Conservation (phyloP, 53 echinoderm and acorn worm species). For the Crossaster papposus region DNA sequence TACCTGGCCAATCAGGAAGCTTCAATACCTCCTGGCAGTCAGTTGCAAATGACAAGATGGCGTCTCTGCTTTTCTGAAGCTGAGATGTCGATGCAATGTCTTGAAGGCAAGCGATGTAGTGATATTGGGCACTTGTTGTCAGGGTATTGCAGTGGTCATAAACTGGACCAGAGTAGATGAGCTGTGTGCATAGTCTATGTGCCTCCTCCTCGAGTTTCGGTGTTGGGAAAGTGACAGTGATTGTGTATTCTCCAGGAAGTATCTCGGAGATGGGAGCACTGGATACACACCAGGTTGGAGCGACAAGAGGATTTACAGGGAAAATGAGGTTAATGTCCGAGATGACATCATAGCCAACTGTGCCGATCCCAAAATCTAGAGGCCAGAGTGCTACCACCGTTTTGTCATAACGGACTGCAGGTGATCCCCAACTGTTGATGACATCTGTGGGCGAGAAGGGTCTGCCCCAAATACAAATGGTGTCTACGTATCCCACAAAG, state of each 20-base stretch:
- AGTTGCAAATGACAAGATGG: constrained; percentile 72
- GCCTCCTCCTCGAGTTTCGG: constrained; percentile 57
- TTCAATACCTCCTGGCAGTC: constrained; percentile 72
- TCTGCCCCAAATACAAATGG: constrained; percentile 58
- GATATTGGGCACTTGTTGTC: constrained; percentile 59
- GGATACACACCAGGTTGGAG: constrained; percentile 71
- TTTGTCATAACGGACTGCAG: constrained; percentile 50
- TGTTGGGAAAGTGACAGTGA: constrained; percentile 58
- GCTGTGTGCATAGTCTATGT: constrained; percentile 53
- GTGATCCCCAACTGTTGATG: constrained; percentile 65
- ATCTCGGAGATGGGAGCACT: constrained; percentile 61
- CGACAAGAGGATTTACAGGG: constrained; percentile 57
- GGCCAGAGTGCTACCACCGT: constrained; percentile 71
- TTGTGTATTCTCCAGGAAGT: constrained; percentile 30
- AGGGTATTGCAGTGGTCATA: constrained; percentile 61
- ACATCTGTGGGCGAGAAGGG: constrained; percentile 72
- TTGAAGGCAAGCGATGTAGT: constrained; percentile 74
- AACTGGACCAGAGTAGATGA: constrained; percentile 68
- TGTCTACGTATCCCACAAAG: constrained; percentile 65
- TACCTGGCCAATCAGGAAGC: constrained; percentile 68
- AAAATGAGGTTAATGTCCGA: constrained; percentile 59
- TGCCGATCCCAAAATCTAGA: constrained; percentile 72
- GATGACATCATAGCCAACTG: constrained; percentile 57
- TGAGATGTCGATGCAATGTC: constrained; percentile 64
- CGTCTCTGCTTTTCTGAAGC: constrained; percentile 55